These are phyloP conservation scores for Chaenodraco wilsoni DNA, from an alignment of 2,797 vertebrate species.

Conservation along the genomic window DNA sequence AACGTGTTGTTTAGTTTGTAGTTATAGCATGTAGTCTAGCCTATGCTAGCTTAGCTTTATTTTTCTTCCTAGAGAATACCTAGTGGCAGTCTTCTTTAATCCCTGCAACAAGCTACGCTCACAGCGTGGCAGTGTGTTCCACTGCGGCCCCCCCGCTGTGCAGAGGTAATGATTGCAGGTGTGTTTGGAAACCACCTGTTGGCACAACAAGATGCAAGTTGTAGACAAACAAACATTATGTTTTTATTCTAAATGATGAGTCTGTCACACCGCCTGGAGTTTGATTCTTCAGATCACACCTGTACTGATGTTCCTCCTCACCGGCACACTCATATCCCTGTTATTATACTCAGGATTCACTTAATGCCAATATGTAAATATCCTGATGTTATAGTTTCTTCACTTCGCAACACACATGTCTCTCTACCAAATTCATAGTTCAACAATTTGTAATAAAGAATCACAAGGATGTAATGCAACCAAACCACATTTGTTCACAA, in stretches of 20 bases:
- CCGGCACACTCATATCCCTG: constrained; percentile 2
- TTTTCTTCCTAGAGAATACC: constrained; percentile 42
- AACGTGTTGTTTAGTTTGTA: background rate
- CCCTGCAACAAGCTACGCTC: constrained; percentile 64
- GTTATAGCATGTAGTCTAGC: constrained; percentile 20
- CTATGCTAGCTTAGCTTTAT: constrained; percentile 36
- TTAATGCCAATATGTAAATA: constrained; percentile 30
- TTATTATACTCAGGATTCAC: constrained; percentile 35
- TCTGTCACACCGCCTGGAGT: constrained; percentile 51
- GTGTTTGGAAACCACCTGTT: constrained; percentile 77
- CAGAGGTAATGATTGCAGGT: constrained; percentile 76
- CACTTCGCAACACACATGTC: too few relatives aligned
- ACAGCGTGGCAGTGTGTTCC: constrained; percentile 68
- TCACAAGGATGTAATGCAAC: too few relatives aligned
- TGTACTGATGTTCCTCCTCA: constrained; percentile 34
- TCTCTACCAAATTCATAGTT: background rate
- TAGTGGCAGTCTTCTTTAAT: constrained; percentile 54
- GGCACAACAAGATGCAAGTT: constrained; percentile 63
- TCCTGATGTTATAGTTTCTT: background rate
- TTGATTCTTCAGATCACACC: constrained; percentile 48
- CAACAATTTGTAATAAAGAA: too few relatives aligned
- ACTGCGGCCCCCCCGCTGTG: constrained; percentile 66
- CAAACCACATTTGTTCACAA: too few relatives aligned
- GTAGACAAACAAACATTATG: constrained; percentile 59
- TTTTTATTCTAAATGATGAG: constrained; percentile 63